Evolutionary conservation across 2,888 invertebrate genomes (phyloP).

Genomic region (Meliscaeva auricollis): DNA sequence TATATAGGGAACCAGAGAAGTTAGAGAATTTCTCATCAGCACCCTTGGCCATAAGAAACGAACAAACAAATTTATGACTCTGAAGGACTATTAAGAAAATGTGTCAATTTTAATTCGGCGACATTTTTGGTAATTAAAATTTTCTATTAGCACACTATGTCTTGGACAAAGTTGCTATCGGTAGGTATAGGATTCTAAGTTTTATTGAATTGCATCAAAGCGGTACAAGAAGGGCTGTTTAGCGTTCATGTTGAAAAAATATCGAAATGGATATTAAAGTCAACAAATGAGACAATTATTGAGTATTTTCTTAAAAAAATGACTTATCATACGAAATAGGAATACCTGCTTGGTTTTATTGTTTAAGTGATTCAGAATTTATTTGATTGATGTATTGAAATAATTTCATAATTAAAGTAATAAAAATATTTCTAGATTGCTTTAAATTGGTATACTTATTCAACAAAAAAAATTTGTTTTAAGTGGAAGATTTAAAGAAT

Average conservation of each 20-base stretch:
- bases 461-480: too few relatives aligned
- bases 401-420: too few relatives aligned
- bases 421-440: too few relatives aligned
- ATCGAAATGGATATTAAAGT: too few relatives aligned
- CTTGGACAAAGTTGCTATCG: constrained; percentile 4
- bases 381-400: too few relatives aligned
- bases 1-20: constrained; percentile 53
- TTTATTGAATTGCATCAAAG: background rate
- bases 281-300: too few relatives aligned
- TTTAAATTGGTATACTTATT: too few relatives aligned
- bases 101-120: constrained; percentile 74
- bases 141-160: constrained; percentile 45
- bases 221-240: background rate
- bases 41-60: constrained; percentile 59
- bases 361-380: too few relatives aligned
- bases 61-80: constrained; percentile 72
- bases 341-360: too few relatives aligned
- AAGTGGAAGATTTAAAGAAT: too few relatives aligned
- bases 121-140: constrained; percentile 74
- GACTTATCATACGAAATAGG: too few relatives aligned
- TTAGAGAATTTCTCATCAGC: constrained; percentile 48
- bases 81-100: constrained; percentile 75
- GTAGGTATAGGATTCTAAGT: background rate
- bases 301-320: too few relatives aligned
- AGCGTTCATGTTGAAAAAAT: background rate